Percentiles rank a stretch among this genome's conserved stretches.
Conservation (phyloP, 2,113 vertebrate genomes). For the Dissostichus mawsoni region DNA sequence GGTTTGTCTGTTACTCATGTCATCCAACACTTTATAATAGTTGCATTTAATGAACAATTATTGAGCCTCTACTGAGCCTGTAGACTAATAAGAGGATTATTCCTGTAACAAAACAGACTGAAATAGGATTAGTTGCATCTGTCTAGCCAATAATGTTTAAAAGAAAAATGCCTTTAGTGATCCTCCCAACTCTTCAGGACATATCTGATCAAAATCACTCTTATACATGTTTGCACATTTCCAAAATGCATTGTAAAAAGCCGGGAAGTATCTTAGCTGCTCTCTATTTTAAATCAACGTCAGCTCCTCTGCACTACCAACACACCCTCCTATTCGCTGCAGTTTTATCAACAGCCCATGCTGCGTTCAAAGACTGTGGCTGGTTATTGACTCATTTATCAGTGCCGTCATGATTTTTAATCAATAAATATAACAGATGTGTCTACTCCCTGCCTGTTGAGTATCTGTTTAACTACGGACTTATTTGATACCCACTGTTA, state of each 20-base stretch:
- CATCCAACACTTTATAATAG: not conserved
- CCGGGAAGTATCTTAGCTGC: too few relatives aligned
- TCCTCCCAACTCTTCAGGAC: not conserved
- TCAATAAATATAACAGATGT: constrained; percentile 5
- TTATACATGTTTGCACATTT: not conserved
- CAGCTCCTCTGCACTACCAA: not conserved
- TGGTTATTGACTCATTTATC: not conserved
- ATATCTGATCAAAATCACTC: not conserved
- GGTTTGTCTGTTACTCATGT: not conserved
- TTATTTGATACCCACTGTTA: not conserved
- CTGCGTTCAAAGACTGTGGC: too few relatives aligned
- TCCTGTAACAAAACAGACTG: not conserved
- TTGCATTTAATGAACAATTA: not conserved
- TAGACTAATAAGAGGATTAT: not conserved
- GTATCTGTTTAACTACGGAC: not conserved
- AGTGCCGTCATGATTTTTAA: not conserved
- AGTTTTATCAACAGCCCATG: not conserved
- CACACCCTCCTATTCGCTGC: too few relatives aligned
- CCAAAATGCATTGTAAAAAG: not conserved
- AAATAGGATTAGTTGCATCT: not conserved
- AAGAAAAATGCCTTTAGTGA: not conserved
- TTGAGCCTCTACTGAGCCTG: not conserved
- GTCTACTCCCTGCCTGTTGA: not conserved
- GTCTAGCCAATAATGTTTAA: not conserved
- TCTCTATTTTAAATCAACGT: not conserved